Evolutionary conservation across 2,888 invertebrate species (phyloP), one percentile per base, ranked within the genome.

Genomic region (Lissonota sp.): DNA sequence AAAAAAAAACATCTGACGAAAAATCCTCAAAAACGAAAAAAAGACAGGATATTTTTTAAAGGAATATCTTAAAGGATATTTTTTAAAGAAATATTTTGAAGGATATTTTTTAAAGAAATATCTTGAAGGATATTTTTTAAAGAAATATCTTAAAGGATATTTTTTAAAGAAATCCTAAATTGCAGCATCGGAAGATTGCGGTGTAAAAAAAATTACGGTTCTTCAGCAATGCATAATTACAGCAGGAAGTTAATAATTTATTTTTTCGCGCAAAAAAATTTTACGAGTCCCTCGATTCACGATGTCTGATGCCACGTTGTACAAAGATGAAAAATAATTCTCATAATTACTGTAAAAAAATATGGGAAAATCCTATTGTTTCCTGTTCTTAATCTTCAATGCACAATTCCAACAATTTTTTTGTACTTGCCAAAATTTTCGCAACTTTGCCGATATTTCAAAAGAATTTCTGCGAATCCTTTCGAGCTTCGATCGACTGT

Each of bases 241-340:
- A 46, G 46, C 58, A 42, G 66, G 66, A 67, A 67, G 66, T 67
- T 3, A 14, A 6, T 40, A 39, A 55, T 67, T 66, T 66, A 39
- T 42, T 39, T 66, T 39, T 44, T 46, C 12, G 64, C 14, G 10
- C 14, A 8, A 5, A 58, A 58, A 10, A 66, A 40, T 51, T 53
- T 51, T 66, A 66, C 66, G 66, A 40, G 37, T 6, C 39, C 39
- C 4, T 51, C 6, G 14, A 53, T 14, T 53, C 53, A 3, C 26
- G 26, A 26, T 26, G 26, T 26, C 26, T 26, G 3, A 26, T 2
- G 26, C 26, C 5, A 12, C 14, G 14, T 12, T 53, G 12, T 5
- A 53, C 1, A 12, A 10, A 49, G 8, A 49, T 7, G 14, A 6
- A 53, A 14, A 26, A 26, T 26, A 3, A 26, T 26, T 26, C 26